Conservation (phyloP, 2,888 invertebrate genomes). For the Ecliptopera silaceata region DNA sequence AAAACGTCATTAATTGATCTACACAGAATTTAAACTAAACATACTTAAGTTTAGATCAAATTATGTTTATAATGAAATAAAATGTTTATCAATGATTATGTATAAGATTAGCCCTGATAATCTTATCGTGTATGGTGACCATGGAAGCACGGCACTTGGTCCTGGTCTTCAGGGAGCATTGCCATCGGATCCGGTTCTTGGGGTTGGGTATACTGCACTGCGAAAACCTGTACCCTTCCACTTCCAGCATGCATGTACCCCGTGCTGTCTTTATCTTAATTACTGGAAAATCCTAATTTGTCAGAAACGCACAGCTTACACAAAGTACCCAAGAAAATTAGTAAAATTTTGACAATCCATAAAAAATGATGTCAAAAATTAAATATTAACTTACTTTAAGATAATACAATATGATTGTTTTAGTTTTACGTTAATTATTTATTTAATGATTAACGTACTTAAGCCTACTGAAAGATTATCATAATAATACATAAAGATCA, state of each 20-base stretch:
- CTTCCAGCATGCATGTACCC: constrained; percentile 55
- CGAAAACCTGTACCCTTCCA: constrained; percentile 54
- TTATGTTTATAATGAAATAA: no score
- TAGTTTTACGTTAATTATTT: no score
- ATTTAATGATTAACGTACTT: no score
- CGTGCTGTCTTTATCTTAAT: constrained; percentile 45
- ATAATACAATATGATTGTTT: no score
- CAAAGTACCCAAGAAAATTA: neutral
- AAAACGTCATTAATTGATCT: no score
- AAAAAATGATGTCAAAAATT: no score
- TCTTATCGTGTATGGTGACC: constrained; percentile 35
- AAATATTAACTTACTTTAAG: no score
- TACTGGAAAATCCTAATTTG: constrained; percentile 45
- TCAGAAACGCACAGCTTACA: neutral
- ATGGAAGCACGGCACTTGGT: constrained; percentile 48
- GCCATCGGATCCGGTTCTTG: constrained; percentile 38
- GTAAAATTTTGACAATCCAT: no score
- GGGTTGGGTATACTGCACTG: constrained; percentile 48
- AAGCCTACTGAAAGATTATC: no score
- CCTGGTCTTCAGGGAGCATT: constrained; percentile 42
- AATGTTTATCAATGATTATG: constrained; percentile 40
- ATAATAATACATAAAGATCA: no score
- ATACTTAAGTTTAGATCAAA: no score
- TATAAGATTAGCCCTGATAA: constrained; percentile 34
- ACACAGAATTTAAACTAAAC: no score